Percentiles rank a stretch among this genome's conserved stretches.
These are phyloP conservation scores for Tympanuchus pallidicinctus DNA, from an alignment of 2,113 vertebrate species.

Conservation along the genomic window DNA sequence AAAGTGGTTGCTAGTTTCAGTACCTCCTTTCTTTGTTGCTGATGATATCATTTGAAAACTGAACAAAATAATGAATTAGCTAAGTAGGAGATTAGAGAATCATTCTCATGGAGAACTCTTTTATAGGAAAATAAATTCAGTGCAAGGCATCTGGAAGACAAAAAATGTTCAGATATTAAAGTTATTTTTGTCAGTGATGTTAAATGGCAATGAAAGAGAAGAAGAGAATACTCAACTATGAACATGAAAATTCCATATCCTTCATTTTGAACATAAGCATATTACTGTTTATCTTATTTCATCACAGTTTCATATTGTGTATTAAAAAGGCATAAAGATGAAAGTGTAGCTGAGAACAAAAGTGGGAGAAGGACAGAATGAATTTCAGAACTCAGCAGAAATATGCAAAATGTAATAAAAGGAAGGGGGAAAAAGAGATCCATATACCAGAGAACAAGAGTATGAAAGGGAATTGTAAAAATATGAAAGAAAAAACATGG, in stretches of 20 bases:
- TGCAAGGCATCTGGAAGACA: neutral
- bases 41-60: slow-evolving; percentile 26
- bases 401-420: neutral
- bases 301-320: neutral
- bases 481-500: neutral
- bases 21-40: slow-evolving; percentile 22
- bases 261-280: slow-evolving; percentile 1
- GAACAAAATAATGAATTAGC: slow-evolving; percentile 48
- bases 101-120: slow-evolving; percentile 1
- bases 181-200: neutral
- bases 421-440: neutral
- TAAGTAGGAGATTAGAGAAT: slow-evolving; percentile 18
- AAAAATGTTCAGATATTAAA: neutral
- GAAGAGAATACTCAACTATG: neutral
- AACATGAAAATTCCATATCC: neutral
- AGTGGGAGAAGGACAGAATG: neutral
- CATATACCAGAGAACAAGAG: neutral
- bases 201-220: neutral
- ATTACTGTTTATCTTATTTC: slow-evolving; percentile 39
- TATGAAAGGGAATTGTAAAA: neutral
- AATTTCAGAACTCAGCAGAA: neutral
- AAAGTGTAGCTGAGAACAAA: slow-evolving; percentile 17
- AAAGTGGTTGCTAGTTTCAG: neutral
- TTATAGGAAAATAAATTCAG: slow-evolving; percentile 29
- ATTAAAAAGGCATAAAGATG: neutral